phyloP scores from a whole-genome alignment of 2,797 vertebrate species.

The Lates japonicus region DNA sequence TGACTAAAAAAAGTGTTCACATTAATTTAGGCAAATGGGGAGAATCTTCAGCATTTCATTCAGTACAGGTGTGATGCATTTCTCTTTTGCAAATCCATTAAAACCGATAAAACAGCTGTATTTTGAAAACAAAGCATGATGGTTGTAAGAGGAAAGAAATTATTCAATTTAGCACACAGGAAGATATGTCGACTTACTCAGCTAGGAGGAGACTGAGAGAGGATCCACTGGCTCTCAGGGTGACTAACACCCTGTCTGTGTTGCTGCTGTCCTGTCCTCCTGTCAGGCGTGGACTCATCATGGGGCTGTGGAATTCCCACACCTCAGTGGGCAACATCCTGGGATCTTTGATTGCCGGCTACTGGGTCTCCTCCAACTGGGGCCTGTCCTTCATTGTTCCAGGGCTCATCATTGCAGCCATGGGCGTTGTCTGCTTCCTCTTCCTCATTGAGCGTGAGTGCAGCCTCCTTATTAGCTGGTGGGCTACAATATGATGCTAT shows the following conservation, averaged over 20 bases:
- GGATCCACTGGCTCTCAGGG: not conserved
- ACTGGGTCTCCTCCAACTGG: conserved; percentile 93
- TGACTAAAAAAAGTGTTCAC: not conserved
- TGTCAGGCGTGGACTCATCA: conserved; percentile 93
- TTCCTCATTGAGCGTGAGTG: conserved; percentile 96
- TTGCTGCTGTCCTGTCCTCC: not conserved
- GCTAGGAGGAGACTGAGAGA: not conserved
- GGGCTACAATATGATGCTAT: not conserved
- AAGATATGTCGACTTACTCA: not conserved
- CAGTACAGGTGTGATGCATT: not conserved
- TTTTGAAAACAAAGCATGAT: not conserved
- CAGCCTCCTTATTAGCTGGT: not conserved
- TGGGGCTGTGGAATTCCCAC: conserved; percentile 98
- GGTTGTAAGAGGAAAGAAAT: not conserved
- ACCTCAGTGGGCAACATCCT: conserved; percentile 97
- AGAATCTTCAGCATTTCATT: not conserved
- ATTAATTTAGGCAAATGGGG: not conserved
- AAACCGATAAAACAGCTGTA: no score
- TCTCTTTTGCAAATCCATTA: no score
- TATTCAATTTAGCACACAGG: not conserved
- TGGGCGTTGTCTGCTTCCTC: conserved; percentile 94
- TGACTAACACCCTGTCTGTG: not conserved
- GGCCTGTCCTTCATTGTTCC: conserved; percentile 95
- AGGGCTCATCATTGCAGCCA: conserved; percentile 86
- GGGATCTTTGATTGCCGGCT: conserved; percentile 93